Evolutionary conservation across 2,113 vertebrate species (phyloP).

Genomic region (Lophochroa leadbeateri): DNA sequence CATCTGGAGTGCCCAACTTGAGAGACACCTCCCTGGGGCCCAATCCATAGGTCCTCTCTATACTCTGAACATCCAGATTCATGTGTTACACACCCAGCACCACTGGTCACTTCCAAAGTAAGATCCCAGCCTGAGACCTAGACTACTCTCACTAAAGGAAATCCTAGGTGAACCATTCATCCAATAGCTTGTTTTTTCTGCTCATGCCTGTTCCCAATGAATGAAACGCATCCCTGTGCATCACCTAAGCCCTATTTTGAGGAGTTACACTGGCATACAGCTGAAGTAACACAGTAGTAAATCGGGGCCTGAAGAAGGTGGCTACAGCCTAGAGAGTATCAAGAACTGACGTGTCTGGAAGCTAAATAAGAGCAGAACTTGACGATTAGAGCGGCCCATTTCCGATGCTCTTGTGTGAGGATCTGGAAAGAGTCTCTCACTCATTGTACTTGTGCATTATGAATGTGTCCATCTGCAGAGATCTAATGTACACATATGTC

Average conservation of each 20-base stretch:
- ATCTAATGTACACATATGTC: slow-evolving; percentile 71
- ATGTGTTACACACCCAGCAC: slow-evolving; percentile 30
- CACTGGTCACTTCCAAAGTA: slow-evolving; percentile 27
- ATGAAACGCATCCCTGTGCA: slow-evolving; percentile 50
- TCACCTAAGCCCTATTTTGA: slow-evolving; percentile 56
- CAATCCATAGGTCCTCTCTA: not conserved
- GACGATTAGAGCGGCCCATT: slow-evolving; percentile 63
- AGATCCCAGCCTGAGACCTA: slow-evolving; percentile 40
- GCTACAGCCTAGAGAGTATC: slow-evolving; percentile 58
- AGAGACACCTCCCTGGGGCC: slow-evolving; percentile 21
- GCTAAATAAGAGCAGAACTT: slow-evolving; percentile 62
- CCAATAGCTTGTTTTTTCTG: slow-evolving; percentile 51
- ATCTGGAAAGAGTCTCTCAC: slow-evolving; percentile 70
- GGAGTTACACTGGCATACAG: slow-evolving; percentile 65
- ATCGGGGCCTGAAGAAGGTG: slow-evolving; percentile 41
- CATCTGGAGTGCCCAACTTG: slow-evolving; percentile 25
- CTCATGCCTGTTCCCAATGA: slow-evolving; percentile 60
- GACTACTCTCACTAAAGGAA: slow-evolving; percentile 42
- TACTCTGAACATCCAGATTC: slow-evolving; percentile 12
- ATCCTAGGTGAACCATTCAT: slow-evolving; percentile 22
- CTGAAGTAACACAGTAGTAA: slow-evolving; percentile 63
- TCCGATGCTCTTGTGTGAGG: slow-evolving; percentile 67
- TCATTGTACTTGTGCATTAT: slow-evolving; percentile 70
- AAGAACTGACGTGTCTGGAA: slow-evolving; percentile 62
- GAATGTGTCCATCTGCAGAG: slow-evolving; percentile 71